phyloP scores from a whole-genome alignment of 1,140 invertebrate species.

The Pygmarrhopalites habei region DNA sequence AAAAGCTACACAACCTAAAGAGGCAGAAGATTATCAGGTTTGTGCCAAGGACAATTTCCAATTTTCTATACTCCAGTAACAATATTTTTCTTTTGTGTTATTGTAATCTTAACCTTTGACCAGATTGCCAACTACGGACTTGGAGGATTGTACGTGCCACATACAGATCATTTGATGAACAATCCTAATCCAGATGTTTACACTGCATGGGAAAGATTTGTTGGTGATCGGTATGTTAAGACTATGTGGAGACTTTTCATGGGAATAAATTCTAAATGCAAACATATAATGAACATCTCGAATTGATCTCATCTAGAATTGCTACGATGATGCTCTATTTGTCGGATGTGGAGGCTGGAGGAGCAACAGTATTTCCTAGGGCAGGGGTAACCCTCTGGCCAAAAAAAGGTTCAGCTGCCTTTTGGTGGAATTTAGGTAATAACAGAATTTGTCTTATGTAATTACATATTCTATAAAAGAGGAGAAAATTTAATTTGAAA shows the following conservation, averaged over 20 bases:
- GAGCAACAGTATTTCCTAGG: conserved; percentile 47
- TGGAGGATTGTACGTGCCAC: conserved; percentile 59
- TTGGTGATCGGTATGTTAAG: conserved; percentile 53
- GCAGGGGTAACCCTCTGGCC: conserved; percentile 44
- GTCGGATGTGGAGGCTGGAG: conserved; percentile 45
- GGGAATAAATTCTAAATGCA: no score
- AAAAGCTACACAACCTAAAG: conserved; percentile 33
- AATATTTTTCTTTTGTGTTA: neutral
- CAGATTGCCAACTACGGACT: conserved; percentile 56
- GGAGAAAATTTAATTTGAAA: no score
- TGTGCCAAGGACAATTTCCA: neutral
- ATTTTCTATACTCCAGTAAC: neutral
- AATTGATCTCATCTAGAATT: no score
- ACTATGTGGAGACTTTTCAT: no score
- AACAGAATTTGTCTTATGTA: no score
- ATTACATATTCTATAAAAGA: no score
- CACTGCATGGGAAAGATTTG: conserved; percentile 40
- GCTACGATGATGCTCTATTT: conserved; percentile 54
- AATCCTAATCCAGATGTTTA: conserved; percentile 43
- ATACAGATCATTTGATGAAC: conserved; percentile 52
- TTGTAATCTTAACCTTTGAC: conserved; percentile 5
- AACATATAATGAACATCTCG: no score
- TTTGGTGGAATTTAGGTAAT: conserved; percentile 52
- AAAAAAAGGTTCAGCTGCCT: conserved; percentile 45
- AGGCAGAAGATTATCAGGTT: conserved; percentile 42